Evolutionary conservation across 2,113 vertebrate species (phyloP).

Genomic region (Leptosomus discolor): DNA sequence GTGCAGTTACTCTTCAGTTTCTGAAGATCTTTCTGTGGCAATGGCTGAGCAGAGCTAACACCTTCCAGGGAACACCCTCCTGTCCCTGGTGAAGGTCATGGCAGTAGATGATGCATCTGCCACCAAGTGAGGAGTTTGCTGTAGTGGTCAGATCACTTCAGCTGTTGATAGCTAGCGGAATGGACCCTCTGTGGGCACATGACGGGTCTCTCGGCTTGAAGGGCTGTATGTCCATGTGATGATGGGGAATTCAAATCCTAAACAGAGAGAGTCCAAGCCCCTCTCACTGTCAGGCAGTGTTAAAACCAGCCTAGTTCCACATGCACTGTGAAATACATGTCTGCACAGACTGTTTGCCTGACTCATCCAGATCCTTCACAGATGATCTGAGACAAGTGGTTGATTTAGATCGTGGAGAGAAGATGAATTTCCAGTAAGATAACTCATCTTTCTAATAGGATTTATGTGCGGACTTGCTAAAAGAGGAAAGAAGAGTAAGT

Average conservation of each 20-base stretch:
- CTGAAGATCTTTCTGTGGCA: neutral
- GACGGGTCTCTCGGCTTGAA: neutral
- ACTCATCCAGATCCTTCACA: neutral
- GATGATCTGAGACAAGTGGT: neutral
- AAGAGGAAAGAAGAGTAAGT: neutral
- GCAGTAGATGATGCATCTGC: neutral
- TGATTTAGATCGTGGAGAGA: neutral
- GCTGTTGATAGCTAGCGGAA: accelerated
- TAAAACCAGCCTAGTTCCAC: neutral
- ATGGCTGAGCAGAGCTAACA: neutral
- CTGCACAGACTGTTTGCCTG: neutral
- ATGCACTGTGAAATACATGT: neutral
- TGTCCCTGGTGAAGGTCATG: neutral
- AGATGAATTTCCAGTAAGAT: neutral
- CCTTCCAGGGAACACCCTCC: neutral
- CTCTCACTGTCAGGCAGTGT: neutral
- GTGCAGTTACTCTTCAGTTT: neutral
- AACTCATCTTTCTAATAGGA: neutral
- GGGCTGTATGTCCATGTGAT: neutral
- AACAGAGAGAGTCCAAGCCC: neutral
- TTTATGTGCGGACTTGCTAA: neutral
- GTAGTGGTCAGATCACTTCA: neutral
- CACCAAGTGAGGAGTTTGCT: neutral
- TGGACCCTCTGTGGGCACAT: neutral
- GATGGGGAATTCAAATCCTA: neutral